phyloP scores from a whole-genome alignment of 92 coral and sea anemone genomes.

The Heliopora coerulea region DNA sequence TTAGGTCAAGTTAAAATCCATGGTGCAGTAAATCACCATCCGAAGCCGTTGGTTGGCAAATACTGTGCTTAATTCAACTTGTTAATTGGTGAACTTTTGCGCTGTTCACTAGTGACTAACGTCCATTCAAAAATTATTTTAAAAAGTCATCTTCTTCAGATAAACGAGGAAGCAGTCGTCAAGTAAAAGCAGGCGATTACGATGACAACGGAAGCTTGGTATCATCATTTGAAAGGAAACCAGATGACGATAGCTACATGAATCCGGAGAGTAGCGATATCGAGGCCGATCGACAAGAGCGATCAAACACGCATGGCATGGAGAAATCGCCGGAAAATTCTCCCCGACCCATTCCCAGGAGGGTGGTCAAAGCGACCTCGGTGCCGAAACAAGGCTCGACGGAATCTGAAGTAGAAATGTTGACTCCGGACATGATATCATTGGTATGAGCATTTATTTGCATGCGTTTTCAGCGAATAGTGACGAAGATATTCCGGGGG shows the following conservation, averaged over 20 bases:
- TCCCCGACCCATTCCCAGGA: conserved; percentile 38
- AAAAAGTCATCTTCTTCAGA: not conserved
- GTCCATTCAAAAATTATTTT: too few relatives aligned
- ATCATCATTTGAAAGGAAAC: not conserved
- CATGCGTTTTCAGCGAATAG: too few relatives aligned
- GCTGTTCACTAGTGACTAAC: too few relatives aligned
- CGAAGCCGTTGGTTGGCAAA: too few relatives aligned
- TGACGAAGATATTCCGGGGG: too few relatives aligned
- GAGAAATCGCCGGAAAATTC: conserved; percentile 8
- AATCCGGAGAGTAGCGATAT: conserved; percentile 25
- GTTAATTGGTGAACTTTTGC: too few relatives aligned
- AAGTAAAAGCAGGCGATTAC: not conserved
- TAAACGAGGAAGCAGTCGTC: not conserved
- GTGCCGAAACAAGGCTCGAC: not conserved
- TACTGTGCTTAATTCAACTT: too few relatives aligned
- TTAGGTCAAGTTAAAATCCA: too few relatives aligned
- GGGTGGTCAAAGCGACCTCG: not conserved
- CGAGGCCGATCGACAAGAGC: conserved; percentile 14
- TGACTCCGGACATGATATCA: conserved; percentile 25
- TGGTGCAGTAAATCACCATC: too few relatives aligned
- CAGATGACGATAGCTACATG: not conserved
- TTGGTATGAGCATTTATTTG: too few relatives aligned
- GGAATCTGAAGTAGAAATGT: conserved; percentile 24
- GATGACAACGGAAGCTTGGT: not conserved
- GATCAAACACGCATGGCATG: not conserved